Percentiles rank a stretch among this genome's conserved stretches.
Conservation (phyloP, 2,888 invertebrate genomes). For the Fragum sueziense region DNA sequence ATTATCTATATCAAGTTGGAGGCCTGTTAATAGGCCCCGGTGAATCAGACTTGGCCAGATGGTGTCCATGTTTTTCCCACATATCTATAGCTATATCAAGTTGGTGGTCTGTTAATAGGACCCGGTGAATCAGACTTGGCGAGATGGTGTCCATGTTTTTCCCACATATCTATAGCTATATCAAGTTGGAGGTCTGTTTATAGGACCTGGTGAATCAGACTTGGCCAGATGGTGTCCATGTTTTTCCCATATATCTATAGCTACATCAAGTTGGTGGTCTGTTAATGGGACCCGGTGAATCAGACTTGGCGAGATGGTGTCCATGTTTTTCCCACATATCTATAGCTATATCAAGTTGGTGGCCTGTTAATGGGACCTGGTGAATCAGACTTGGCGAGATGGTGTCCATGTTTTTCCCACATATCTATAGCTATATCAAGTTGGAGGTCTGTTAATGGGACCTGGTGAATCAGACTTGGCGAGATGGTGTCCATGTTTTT, state of each 20-base stretch:
- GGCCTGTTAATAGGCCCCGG: constrained; percentile 61
- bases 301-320: constrained; percentile 69
- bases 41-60: constrained; percentile 71
- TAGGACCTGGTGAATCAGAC: constrained; percentile 68
- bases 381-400: constrained; percentile 70
- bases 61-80: constrained; percentile 90
- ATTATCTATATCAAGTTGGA: constrained; percentile 86
- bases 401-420: constrained; percentile 90
- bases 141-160: constrained; percentile 87
- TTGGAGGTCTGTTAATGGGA: constrained; percentile 58
- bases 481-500: constrained; percentile 87
- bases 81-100: constrained; percentile 89
- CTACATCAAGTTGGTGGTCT: constrained; percentile 79
- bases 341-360: constrained; percentile 86
- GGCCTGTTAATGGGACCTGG: constrained; percentile 62
- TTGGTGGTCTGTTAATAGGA: constrained; percentile 59
- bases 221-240: constrained; percentile 84
- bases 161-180: constrained; percentile 93
- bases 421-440: constrained; percentile 90
- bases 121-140: constrained; percentile 70
- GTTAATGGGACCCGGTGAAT: constrained; percentile 65
- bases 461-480: constrained; percentile 71
- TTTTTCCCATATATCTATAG: constrained; percentile 93
- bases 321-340: constrained; percentile 94
- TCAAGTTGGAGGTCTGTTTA: constrained; percentile 86